A percentile compares a stretch with the other conserved stretches of the same genome.
phyloP scores from a whole-genome alignment of 2,888 invertebrate species.

The Synanthedon andrenaeformis region DNA sequence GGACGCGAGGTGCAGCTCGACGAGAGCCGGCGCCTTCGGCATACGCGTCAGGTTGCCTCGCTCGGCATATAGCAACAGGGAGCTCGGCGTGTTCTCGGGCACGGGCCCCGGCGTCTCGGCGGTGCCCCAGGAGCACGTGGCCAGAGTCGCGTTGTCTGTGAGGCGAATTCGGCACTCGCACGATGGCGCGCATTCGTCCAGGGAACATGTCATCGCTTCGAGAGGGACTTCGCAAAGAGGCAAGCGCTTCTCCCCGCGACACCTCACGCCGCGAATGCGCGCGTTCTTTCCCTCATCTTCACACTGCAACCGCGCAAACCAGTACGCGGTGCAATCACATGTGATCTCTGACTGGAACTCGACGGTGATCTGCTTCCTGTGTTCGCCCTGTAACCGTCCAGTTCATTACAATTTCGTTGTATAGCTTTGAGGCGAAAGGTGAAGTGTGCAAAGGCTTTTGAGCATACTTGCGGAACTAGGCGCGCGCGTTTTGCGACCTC shows the following conservation, averaged over 20 bases:
- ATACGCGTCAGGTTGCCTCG: not conserved
- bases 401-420: not conserved
- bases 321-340: constrained; percentile 21
- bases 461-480: not conserved
- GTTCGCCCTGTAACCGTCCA: not conserved
- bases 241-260: constrained; percentile 11
- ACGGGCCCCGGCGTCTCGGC: not conserved
- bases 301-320: constrained; percentile 14
- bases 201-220: constrained; percentile 8
- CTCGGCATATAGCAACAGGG: not conserved
- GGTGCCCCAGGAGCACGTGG: not conserved
- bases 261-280: constrained; percentile 8
- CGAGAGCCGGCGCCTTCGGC: not conserved
- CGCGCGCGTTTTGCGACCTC: not conserved
- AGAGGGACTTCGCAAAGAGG: constrained; percentile 5
- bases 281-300: constrained; percentile 6
- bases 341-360: constrained; percentile 7
- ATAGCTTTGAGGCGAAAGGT: too few relatives aligned
- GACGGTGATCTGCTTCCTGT: not conserved
- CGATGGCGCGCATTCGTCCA: constrained; percentile 1
- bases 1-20: not conserved
- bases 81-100: not conserved
- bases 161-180: not conserved
- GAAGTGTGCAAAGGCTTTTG: too few relatives aligned
- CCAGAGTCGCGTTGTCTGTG: not conserved